Conservation (phyloP, 2,888 invertebrate genomes). For the Ophion obscuratus region DNA sequence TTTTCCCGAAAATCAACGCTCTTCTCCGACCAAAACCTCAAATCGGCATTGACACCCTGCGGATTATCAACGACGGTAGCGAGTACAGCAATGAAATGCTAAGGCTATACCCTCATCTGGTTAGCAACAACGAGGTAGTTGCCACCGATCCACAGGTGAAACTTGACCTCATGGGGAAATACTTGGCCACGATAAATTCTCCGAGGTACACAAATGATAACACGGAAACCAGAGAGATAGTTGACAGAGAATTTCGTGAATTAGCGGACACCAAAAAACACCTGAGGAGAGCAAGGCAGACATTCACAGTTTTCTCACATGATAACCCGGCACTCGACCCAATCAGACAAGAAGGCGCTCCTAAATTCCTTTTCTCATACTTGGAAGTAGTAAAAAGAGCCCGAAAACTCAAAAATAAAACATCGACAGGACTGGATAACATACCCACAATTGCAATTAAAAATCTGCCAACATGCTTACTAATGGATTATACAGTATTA, state of each 20-base stretch:
- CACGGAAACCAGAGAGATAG: not conserved
- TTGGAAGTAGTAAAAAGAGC: too few relatives aligned
- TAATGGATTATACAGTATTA: too few relatives aligned
- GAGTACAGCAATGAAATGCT: not conserved
- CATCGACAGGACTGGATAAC: too few relatives aligned
- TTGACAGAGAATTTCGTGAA: conserved; percentile 5
- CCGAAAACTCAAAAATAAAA: too few relatives aligned
- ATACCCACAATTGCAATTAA: too few relatives aligned
- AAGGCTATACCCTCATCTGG: conserved; percentile 5
- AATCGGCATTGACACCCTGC: not conserved
- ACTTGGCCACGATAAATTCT: conserved; percentile 3
- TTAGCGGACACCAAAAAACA: too few relatives aligned
- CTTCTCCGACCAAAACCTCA: not conserved
- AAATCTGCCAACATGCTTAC: too few relatives aligned
- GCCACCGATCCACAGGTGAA: conserved; percentile 20
- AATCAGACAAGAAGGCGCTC: too few relatives aligned
- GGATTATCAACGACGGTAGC: not conserved
- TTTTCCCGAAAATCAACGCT: not conserved
- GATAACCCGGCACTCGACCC: too few relatives aligned
- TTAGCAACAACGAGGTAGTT: conserved; percentile 7
- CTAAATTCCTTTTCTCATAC: too few relatives aligned
- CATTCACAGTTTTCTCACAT: too few relatives aligned
- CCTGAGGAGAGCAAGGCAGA: too few relatives aligned
- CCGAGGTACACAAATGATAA: conserved; percentile 35
- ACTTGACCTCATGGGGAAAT: conserved; percentile 29